These are phyloP conservation scores for Leucophenga varia DNA, from an alignment of 1,140 invertebrate species.

Conservation along the genomic window DNA sequence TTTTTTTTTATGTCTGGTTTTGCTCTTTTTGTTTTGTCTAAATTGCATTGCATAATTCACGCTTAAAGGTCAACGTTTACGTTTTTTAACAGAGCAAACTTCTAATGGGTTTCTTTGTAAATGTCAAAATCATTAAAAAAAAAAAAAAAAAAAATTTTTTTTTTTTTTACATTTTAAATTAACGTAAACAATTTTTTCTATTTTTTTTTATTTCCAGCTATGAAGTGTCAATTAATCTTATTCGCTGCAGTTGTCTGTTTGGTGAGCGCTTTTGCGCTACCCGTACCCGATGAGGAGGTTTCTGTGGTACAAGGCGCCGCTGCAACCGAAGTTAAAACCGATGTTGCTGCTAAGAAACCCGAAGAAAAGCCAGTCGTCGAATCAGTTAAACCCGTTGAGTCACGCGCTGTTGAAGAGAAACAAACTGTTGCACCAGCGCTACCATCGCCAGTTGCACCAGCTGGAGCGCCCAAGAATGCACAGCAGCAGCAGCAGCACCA, in stretches of 20 bases:
- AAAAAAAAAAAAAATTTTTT: no score
- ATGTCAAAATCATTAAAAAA: no score
- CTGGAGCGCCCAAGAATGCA: no score
- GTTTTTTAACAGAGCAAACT: no score
- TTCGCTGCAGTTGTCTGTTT: conserved; percentile 34
- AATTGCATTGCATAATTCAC: no score
- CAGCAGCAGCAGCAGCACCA: conserved; percentile 1
- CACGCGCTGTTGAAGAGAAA: conserved; percentile 6
- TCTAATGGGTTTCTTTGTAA: no score
- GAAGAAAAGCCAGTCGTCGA: conserved; percentile 1
- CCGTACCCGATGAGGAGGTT: conserved; percentile 40
- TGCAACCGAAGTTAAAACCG: conserved; percentile 25
- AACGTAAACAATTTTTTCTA: no score
- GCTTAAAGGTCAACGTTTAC: no score
- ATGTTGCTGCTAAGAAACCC: conserved; percentile 12
- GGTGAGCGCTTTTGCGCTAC: conserved; percentile 27
- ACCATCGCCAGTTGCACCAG: neutral
- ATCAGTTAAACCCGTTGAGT: neutral
- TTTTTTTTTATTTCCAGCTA: conserved; percentile 13
- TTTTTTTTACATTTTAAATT: no score
- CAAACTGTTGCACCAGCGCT: neutral
- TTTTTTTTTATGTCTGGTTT: no score
- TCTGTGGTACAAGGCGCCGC: conserved; percentile 29
- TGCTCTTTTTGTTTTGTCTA: no score
- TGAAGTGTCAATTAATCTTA: conserved; percentile 40